Percentiles rank a stretch among this genome's conserved stretches.
Conservation (phyloP, 2,113 vertebrate genomes). For the Pimephales promelas region DNA sequence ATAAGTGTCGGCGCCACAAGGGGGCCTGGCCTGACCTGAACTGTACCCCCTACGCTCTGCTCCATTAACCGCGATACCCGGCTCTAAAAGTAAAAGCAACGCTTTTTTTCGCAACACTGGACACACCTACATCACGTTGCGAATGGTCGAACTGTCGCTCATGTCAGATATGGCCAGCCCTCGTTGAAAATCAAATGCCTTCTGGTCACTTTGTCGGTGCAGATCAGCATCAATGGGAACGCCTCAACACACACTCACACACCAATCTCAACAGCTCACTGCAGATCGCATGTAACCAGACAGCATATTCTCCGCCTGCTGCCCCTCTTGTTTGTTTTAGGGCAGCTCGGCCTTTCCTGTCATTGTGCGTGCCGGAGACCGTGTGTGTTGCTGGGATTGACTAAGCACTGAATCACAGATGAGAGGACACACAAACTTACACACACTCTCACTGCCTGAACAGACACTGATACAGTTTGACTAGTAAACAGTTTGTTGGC, state of each 20-base stretch:
- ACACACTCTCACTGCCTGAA: conserved; percentile 30
- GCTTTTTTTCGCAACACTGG: background rate
- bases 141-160: no score
- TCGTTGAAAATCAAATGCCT: background rate
- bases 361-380: conserved; percentile 67
- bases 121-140: background rate
- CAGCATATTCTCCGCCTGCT: conserved; percentile 64
- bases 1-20: no score
- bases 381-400: conserved; percentile 63
- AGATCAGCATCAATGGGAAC: background rate
- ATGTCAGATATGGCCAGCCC: background rate
- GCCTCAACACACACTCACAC: background rate
- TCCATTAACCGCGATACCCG: background rate
- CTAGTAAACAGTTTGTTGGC: conserved; percentile 60
- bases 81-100: background rate
- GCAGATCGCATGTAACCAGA: conserved; percentile 53
- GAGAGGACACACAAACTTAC: conserved; percentile 54
- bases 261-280: conserved; percentile 38
- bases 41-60: no score
- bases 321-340: conserved; percentile 67
- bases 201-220: background rate
- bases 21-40: no score
- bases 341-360: conserved; percentile 74
- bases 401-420: conserved; percentile 56
- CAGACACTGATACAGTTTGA: conserved; percentile 44